Evolutionary conservation across 2,888 invertebrate species (phyloP).

Genomic region (Neria commutata): DNA sequence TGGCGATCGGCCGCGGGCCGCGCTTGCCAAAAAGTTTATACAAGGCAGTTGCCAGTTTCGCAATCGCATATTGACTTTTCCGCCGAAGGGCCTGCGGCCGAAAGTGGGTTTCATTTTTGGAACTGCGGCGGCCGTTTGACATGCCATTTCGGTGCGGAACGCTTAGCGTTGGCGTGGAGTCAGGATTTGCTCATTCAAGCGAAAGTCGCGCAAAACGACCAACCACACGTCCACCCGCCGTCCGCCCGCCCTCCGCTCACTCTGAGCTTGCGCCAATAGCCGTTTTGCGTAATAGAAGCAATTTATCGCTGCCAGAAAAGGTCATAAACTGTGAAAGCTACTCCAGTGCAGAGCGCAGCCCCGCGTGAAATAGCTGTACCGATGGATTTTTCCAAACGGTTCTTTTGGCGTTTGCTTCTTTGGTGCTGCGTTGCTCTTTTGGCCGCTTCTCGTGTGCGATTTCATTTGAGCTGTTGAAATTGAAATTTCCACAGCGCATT

Average conservation of each 20-base stretch:
- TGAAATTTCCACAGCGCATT: no score
- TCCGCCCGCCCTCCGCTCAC: no score
- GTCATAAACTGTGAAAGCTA: slow-evolving; percentile 1
- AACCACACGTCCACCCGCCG: no score
- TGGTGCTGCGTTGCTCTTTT: no score
- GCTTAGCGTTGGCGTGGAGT: no score
- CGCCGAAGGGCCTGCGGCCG: background rate
- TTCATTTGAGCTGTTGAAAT: no score
- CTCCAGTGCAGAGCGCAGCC: background rate
- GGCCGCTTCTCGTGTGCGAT: no score
- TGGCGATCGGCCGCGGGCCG: no score
- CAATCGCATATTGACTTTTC: slow-evolving; percentile 2
- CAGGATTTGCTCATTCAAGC: no score
- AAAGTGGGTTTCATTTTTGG: slow-evolving; percentile 8
- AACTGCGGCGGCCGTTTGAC: slow-evolving; percentile 6
- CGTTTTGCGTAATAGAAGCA: slow-evolving; percentile 45
- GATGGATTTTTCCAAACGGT: background rate
- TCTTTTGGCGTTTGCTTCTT: background rate
- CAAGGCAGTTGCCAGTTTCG: background rate
- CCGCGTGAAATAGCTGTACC: no score
- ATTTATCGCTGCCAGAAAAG: slow-evolving; percentile 30
- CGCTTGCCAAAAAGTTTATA: slow-evolving; percentile 1
- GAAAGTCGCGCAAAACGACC: no score
- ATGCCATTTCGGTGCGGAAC: slow-evolving; percentile 7
- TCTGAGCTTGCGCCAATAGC: slow-evolving; percentile 43